Evolutionary conservation across 1,140 invertebrate genomes (phyloP), one percentile per base, ranked within the genome.

Genomic region (Lepidurus apus): DNA sequence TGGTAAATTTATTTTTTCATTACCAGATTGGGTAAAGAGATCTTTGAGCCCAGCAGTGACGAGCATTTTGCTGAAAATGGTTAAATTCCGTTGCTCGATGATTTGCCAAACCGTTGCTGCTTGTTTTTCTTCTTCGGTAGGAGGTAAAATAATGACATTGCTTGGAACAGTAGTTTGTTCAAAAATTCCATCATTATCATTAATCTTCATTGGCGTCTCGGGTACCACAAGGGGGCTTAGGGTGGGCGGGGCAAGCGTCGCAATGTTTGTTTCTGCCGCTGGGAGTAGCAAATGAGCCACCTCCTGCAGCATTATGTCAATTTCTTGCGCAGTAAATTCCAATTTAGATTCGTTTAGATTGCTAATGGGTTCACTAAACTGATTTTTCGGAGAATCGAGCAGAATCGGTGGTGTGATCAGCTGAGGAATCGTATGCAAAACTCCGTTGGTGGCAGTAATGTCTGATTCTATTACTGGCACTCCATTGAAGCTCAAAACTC

Each of bases 361-460:
- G 0, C 21, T 65, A 1, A 0, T 7, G 11, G n/a, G 7, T 77
- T 34, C 47, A 17, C 0, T 43, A 4, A 43, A 77, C 8, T n/a
- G 42, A n/a, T 8, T 24, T 75, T n/a, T 75, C 1, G n/a, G n/a
- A 43, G 13, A n/a, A 26, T 75, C 21, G 17, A 34, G 21, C 13
- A 75, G 74, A 21, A 34, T 7, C n/a, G 76, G 76, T 1, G 21
- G 76, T 11, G n/a, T 43, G 7, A 77, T 11, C n/a, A 77, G 76
- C 43, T 65, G 21, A 34, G 76, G 43, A 47, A 79, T 42, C 1
- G 78, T 44, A 44, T 79, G 79, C 10, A 78, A 43, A 47, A 79
- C 79, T 13, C 79, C 79, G 43, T 79, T 79, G 9, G 76, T 79
- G 21, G 73, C 44, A 24, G 79, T 42, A 34, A 79, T 79, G 73